Conservation (phyloP, 2,888 invertebrate genomes). For the Lampropteryx suffumata region DNA sequence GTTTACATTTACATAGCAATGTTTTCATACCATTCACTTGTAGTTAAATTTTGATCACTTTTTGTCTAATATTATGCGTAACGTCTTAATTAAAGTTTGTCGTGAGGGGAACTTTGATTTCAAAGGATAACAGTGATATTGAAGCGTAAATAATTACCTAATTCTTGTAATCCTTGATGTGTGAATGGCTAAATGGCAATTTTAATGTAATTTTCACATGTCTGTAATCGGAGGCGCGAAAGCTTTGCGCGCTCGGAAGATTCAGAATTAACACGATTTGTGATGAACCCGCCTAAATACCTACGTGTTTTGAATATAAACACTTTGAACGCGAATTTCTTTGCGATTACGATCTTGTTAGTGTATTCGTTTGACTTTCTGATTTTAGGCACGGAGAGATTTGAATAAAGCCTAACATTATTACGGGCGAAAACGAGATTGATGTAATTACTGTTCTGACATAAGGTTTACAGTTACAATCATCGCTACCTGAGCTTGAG, state of each 20-base stretch:
- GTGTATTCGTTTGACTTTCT: conserved; percentile 5
- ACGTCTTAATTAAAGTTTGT: neutral
- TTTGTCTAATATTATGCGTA: neutral
- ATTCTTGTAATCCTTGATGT: conserved; percentile 21
- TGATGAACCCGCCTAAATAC: conserved; percentile 31
- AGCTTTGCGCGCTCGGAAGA: conserved; percentile 18
- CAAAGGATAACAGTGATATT: neutral
- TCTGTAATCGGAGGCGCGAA: conserved; percentile 28
- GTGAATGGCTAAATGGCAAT: conserved; percentile 25
- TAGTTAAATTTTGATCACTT: too few species aligned
- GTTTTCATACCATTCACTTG: too few species aligned
- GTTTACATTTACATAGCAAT: too few species aligned
- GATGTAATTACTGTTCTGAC: too few species aligned
- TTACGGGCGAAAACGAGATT: neutral
- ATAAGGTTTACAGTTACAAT: too few species aligned
- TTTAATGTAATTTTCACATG: conserved; percentile 34
- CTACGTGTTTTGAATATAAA: conserved; percentile 16
- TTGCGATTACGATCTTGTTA: neutral
- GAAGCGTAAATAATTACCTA: conserved; percentile 1
- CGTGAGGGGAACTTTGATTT: neutral
- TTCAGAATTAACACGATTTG: conserved; percentile 34
- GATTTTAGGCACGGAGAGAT: neutral
- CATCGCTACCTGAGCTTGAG: too few species aligned
- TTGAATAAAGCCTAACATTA: neutral
- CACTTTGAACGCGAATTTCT: conserved; percentile 12